Conservation (phyloP, 37 sponge, comb jelly and placozoan genomes). For the Chondrosia reniformis region DNA sequence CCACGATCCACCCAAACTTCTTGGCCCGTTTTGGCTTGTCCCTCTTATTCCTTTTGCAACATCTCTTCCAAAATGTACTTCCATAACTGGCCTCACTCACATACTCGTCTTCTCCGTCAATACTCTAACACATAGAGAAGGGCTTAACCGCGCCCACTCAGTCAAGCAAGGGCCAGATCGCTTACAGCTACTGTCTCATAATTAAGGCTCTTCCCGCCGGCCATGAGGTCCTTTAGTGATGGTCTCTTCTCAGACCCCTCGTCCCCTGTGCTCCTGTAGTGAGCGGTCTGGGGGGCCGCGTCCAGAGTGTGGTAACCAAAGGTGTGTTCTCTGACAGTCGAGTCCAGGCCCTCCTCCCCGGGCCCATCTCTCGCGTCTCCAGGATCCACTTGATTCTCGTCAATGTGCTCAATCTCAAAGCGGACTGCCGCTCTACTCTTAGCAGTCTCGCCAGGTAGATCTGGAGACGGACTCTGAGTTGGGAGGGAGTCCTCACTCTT, state of each 20-base stretch:
- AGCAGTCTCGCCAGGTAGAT: neutral
- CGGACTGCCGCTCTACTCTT: neutral
- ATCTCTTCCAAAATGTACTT: neutral
- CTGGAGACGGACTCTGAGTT: conserved; percentile 9
- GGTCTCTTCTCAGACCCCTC: conserved; percentile 37
- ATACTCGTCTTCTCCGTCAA: neutral
- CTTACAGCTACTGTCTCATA: neutral
- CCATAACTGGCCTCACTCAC: neutral
- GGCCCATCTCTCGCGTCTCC: neutral
- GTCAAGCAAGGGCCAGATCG: neutral
- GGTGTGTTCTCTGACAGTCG: conserved; percentile 16
- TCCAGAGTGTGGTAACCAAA: conserved; percentile 67
- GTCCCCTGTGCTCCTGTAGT: conserved; percentile 42
- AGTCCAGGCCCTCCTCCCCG: neutral
- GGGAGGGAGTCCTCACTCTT: neutral
- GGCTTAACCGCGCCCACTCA: neutral
- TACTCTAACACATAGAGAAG: neutral
- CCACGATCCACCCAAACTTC: conserved; percentile 79
- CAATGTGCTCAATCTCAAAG: conserved; percentile 63
- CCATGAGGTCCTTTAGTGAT: conserved; percentile 56
- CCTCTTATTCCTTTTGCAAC: neutral
- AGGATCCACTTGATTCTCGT: conserved; percentile 16
- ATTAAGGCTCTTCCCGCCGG: neutral
- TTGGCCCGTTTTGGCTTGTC: conserved; percentile 31
- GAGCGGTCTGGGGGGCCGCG: conserved; percentile 64